A percentile compares a stretch with the other conserved stretches of the same genome.
phyloP scores from a whole-genome alignment of 1,140 invertebrate species.

The Caerostris extrusa region DNA sequence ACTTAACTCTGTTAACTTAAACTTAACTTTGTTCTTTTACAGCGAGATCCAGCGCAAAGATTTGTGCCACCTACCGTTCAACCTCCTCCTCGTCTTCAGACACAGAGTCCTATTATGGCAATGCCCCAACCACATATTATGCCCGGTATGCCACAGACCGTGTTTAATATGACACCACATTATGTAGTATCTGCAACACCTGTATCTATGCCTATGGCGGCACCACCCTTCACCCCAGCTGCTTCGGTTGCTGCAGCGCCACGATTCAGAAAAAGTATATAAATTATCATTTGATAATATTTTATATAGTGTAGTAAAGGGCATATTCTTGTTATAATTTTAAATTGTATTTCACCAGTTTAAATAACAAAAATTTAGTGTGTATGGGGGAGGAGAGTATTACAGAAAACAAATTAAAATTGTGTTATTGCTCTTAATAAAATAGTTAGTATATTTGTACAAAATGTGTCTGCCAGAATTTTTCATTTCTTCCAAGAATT shows the following conservation, averaged over 20 bases:
- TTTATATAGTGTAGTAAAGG: too few relatives aligned
- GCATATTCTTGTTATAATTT: background rate
- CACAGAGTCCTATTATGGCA: constrained; percentile 75
- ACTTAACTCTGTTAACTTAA: too few relatives aligned
- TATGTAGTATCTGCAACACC: constrained; percentile 73
- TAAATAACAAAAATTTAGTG: too few relatives aligned
- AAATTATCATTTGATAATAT: background rate
- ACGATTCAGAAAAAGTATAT: constrained; percentile 74
- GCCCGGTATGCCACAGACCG: constrained; percentile 72
- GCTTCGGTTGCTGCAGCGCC: constrained; percentile 62
- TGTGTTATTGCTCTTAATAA: too few relatives aligned
- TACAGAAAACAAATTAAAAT: too few relatives aligned
- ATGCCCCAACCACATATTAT: constrained; percentile 75
- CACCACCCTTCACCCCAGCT: constrained; percentile 66
- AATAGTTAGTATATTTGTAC: too few relatives aligned
- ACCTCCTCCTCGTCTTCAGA: constrained; percentile 70
- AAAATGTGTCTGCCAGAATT: too few relatives aligned
- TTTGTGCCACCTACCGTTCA: constrained; percentile 57
- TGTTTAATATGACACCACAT: constrained; percentile 74
- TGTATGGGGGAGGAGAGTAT: too few relatives aligned
- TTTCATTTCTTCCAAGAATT: too few relatives aligned
- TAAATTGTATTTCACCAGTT: background rate
- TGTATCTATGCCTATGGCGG: constrained; percentile 51
- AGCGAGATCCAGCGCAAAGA: constrained; percentile 54
- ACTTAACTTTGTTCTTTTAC: background rate